These are phyloP conservation scores for Petrocephalus zakoni DNA, from an alignment of 2,113 vertebrate genomes.

Conservation along the genomic window DNA sequence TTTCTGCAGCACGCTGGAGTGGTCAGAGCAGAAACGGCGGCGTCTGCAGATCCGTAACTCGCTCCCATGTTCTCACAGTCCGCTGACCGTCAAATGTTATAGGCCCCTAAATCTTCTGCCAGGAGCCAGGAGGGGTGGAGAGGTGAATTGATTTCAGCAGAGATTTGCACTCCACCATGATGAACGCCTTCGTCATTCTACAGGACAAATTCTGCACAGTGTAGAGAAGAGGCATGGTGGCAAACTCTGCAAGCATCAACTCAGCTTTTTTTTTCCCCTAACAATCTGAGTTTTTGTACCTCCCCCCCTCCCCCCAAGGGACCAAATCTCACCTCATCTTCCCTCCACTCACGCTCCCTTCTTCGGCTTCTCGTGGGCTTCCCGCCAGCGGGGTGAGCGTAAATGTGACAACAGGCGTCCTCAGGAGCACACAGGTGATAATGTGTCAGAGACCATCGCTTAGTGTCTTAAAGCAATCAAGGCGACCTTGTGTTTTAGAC, in stretches of 20 bases:
- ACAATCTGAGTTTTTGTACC: background rate
- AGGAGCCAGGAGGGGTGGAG: background rate
- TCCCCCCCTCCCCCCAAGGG: background rate
- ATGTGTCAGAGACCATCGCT: background rate
- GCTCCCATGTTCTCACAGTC: background rate
- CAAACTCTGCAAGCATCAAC: background rate
- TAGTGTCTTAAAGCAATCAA: background rate
- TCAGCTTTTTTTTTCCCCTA: background rate
- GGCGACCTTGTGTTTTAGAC: background rate
- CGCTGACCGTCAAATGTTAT: background rate
- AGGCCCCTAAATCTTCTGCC: constrained; percentile 7
- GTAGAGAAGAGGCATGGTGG: background rate
- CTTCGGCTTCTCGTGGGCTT: background rate
- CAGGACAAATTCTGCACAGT: constrained; percentile 9
- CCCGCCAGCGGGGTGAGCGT: background rate
- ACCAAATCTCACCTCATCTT: background rate
- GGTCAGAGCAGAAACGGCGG: background rate
- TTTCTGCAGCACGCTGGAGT: background rate
- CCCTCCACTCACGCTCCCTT: background rate
- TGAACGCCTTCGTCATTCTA: background rate
- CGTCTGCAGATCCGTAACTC: background rate
- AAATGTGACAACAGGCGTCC: background rate
- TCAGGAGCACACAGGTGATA: background rate
- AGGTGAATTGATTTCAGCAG: background rate
- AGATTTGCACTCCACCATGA: background rate